A percentile compares a stretch with the other conserved stretches of the same genome.
These are phyloP conservation scores for Leptoclinus maculatus DNA, from an alignment of 2,797 vertebrate genomes.

Conservation along the genomic window DNA sequence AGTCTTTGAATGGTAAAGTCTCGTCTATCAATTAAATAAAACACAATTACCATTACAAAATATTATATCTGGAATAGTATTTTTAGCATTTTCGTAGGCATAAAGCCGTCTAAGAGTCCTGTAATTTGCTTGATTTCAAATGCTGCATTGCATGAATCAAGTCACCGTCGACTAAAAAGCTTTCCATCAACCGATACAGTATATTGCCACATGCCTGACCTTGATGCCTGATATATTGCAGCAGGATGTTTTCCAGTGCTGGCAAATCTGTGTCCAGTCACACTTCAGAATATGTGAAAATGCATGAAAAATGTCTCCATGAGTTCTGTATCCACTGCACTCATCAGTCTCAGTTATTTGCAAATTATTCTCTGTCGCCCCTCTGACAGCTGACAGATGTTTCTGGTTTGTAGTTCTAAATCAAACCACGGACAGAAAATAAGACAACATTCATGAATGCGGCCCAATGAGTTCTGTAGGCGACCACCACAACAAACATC, in stretches of 20 bases:
- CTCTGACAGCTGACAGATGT: slow-evolving; percentile 36
- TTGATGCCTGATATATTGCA: background rate
- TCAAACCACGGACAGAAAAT: slow-evolving; percentile 20
- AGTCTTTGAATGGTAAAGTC: background rate
- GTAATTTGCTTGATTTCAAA: background rate
- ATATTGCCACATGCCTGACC: slow-evolving; percentile 4
- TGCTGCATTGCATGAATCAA: background rate
- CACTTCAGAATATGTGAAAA: slow-evolving; percentile 23
- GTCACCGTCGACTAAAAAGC: background rate
- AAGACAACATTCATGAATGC: slow-evolving; percentile 6
- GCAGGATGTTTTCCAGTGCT: slow-evolving; percentile 2
- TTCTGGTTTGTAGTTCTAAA: slow-evolving; percentile 33
- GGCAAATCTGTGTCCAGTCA: slow-evolving; percentile 17
- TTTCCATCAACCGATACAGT: background rate
- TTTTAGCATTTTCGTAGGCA: background rate
- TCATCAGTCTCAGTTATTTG: slow-evolving; percentile 31
- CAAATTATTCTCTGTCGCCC: slow-evolving; percentile 22
- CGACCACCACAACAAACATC: background rate
- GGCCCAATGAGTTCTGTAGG: background rate
- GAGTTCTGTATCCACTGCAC: slow-evolving; percentile 22
- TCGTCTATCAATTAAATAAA: background rate
- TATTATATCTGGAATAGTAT: background rate
- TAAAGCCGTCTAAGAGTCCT: background rate
- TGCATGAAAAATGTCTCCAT: slow-evolving; percentile 9
- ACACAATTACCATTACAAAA: background rate